These are phyloP conservation scores for Dryas iulia DNA, from an alignment of 1,140 invertebrate genomes.

Conservation along the genomic window DNA sequence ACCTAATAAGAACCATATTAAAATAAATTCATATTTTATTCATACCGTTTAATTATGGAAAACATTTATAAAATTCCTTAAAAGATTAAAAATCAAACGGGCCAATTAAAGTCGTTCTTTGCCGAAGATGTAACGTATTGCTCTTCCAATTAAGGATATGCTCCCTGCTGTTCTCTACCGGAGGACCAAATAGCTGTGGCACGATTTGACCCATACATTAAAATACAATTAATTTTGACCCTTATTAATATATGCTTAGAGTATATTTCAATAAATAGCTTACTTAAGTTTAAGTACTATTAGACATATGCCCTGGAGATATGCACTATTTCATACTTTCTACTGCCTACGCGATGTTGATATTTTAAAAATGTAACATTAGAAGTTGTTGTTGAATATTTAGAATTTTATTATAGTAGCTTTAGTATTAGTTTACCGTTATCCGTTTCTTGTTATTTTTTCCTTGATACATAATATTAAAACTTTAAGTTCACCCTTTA, in stretches of 20 bases:
- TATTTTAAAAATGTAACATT: conserved; percentile 55
- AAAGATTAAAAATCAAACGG: conserved; percentile 49
- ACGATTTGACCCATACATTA: conserved; percentile 58
- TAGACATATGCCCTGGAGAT: conserved; percentile 58
- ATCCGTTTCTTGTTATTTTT: too few species aligned
- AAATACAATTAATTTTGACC: conserved; percentile 22
- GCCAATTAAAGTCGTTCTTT: conserved; percentile 52
- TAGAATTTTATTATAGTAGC: not conserved
- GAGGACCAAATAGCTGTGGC: conserved; percentile 60
- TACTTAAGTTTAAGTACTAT: too few species aligned
- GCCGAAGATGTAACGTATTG: conserved; percentile 68
- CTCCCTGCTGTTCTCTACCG: conserved; percentile 70
- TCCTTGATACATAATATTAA: too few species aligned
- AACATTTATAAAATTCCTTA: conserved; percentile 47
- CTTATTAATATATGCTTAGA: conserved; percentile 21
- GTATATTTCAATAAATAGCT: conserved; percentile 31
- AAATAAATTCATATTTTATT: conserved; percentile 1
- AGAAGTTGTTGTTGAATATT: not conserved
- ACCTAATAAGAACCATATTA: not conserved
- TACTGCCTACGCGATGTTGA: conserved; percentile 55
- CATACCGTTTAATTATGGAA: conserved; percentile 32
- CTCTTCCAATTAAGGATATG: conserved; percentile 69
- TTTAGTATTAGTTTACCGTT: too few species aligned
- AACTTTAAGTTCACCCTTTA: too few species aligned
- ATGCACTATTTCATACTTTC: conserved; percentile 62